A percentile compares a stretch with the other conserved stretches of the same genome.
Evolutionary conservation across 2,113 vertebrate species (phyloP).

Genomic region (Sula dactylatra): DNA sequence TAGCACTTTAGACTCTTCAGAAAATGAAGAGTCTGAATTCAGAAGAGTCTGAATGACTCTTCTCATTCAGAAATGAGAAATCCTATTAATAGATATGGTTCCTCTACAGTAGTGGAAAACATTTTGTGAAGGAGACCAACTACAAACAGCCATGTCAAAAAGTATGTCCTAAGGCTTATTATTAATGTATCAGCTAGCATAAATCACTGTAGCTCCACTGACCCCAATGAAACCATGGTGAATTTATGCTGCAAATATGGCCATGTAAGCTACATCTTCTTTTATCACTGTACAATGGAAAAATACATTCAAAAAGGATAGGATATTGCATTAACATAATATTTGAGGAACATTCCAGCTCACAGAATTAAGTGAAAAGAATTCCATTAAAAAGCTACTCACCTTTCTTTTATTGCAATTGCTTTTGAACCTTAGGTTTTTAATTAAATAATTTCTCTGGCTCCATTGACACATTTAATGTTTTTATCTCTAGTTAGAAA

Average conservation of each 20-base stretch:
- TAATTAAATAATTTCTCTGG: neutral
- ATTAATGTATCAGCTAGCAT: constrained; percentile 36
- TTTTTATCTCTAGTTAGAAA: neutral
- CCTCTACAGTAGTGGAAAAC: neutral
- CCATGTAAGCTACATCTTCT: neutral
- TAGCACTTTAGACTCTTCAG: neutral
- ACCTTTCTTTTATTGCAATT: neutral
- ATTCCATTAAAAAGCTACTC: neutral
- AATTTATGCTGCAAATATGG: neutral
- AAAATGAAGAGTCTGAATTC: neutral
- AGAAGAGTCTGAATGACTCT: no score
- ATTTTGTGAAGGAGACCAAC: constrained; percentile 19
- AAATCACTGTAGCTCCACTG: constrained; percentile 43
- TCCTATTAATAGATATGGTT: neutral
- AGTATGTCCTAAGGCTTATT: constrained; percentile 43
- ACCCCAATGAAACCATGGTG: constrained; percentile 4
- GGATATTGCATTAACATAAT: neutral
- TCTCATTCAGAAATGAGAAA: neutral
- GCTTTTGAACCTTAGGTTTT: constrained; percentile 7
- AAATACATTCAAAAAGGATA: neutral
- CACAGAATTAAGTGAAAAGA: neutral
- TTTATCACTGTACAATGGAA: neutral
- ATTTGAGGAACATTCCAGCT: neutral
- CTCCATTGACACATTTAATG: neutral
- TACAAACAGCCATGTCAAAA: constrained; percentile 38